phyloP scores from a whole-genome alignment of 2,113 vertebrate species.

The Centropus unirufus region DNA sequence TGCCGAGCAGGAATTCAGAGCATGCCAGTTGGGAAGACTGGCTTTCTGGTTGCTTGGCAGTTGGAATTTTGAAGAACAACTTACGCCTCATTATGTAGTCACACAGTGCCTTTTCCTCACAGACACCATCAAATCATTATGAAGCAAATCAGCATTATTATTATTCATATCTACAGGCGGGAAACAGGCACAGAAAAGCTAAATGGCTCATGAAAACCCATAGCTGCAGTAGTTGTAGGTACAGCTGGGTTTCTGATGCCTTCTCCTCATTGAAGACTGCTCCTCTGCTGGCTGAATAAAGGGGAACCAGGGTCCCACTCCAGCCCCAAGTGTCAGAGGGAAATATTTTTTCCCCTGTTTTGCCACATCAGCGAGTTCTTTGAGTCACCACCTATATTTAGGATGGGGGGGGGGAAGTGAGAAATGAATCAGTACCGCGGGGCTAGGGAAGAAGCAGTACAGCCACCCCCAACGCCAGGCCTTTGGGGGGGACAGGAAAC shows the following conservation, averaged over 20 bases:
- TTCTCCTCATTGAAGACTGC: not conserved
- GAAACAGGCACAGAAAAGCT: not conserved
- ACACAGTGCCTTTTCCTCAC: not conserved
- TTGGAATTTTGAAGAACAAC: not conserved
- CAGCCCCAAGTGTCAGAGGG: conserved; percentile 35
- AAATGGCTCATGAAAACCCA: not conserved
- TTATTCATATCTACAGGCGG: not conserved
- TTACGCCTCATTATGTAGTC: not conserved
- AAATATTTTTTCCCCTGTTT: conserved; percentile 43
- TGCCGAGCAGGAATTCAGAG: not conserved
- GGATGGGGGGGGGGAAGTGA: conserved; percentile 75
- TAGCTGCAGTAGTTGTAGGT: not conserved
- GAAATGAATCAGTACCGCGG: conserved; percentile 59
- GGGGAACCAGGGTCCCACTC: conserved; percentile 67
- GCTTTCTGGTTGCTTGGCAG: not conserved
- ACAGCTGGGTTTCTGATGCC: not conserved
- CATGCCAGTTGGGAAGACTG: not conserved
- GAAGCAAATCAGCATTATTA: not conserved
- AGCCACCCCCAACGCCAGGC: not conserved
- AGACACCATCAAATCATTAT: not conserved
- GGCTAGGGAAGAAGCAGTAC: conserved; percentile 27
- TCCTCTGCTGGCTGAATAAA: conserved; percentile 55
- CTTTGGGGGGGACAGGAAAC: conserved; percentile 64
- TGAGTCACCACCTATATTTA: conserved; percentile 72
- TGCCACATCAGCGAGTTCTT: conserved; percentile 72